phyloP scores from a whole-genome alignment of 1,140 invertebrate species.

The Telenomus remus region DNA sequence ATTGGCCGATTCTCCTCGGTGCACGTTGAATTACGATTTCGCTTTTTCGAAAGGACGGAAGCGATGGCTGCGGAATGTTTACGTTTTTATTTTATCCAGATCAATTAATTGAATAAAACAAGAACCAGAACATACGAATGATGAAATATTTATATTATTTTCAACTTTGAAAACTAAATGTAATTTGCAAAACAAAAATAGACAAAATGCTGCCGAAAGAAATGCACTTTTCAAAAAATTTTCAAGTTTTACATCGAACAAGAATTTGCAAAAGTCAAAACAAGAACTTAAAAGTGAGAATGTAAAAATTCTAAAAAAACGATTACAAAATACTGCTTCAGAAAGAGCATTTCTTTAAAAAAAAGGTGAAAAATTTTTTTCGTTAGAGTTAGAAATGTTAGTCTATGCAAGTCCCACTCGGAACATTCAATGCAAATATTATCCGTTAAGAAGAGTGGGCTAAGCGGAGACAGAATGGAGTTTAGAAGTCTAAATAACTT shows the following conservation, averaged over 20 bases:
- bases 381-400: slow-evolving; percentile 13
- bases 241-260: too few relatives aligned
- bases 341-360: slow-evolving; percentile 11
- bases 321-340: slow-evolving; percentile 17
- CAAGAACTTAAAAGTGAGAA: too few relatives aligned
- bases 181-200: too few relatives aligned
- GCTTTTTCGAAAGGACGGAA: slow-evolving; percentile 5
- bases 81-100: too few relatives aligned
- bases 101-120: too few relatives aligned
- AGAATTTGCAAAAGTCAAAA: too few relatives aligned
- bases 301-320: background rate
- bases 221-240: too few relatives aligned
- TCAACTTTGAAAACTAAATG: too few relatives aligned
- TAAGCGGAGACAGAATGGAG: slow-evolving; percentile 17
- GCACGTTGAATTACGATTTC: slow-evolving; percentile 21
- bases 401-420: slow-evolving; percentile 27
- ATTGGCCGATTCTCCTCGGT: background rate
- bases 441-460: slow-evolving; percentile 24
- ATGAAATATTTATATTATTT: too few relatives aligned
- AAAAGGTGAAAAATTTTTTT: slow-evolving; percentile 10
- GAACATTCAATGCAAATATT: slow-evolving; percentile 44
- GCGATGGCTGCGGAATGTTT: slow-evolving; percentile 2
- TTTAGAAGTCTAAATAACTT: slow-evolving; percentile 36
- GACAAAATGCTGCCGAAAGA: too few relatives aligned
- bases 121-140: too few relatives aligned